These are phyloP conservation scores for Temnopleurus reevesii DNA, from an alignment of 53 echinoderm and acorn worm genomes.

Conservation along the genomic window DNA sequence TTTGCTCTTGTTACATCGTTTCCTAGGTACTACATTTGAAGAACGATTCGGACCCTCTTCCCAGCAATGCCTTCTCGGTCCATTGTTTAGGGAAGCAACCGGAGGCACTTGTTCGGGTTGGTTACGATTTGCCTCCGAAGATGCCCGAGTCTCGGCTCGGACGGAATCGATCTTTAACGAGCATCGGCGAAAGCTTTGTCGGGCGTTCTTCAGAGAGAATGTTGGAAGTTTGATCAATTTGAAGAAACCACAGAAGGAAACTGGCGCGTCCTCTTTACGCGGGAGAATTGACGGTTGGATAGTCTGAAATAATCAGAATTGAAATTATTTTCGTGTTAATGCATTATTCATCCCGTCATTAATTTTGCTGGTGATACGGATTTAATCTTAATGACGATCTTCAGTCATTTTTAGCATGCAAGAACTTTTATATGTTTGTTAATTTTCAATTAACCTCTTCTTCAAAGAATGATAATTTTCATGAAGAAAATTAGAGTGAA, in stretches of 20 bases:
- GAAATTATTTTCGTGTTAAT: neutral
- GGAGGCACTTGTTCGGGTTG: neutral
- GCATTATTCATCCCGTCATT: too few relatives aligned
- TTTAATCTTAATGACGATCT: too few relatives aligned
- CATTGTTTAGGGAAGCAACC: neutral
- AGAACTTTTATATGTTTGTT: too few relatives aligned
- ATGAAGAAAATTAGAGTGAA: too few relatives aligned
- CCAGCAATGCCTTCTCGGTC: slow-evolving; percentile 23
- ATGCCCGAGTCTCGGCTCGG: neutral
- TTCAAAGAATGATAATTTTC: too few relatives aligned
- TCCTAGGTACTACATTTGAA: neutral
- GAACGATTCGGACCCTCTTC: neutral
- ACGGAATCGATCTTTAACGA: neutral
- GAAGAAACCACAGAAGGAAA: neutral
- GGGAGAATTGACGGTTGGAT: neutral
- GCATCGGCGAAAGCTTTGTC: neutral
- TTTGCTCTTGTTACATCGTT: neutral
- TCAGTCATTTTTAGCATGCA: too few relatives aligned
- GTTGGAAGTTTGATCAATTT: neutral
- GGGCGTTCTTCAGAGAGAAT: neutral
- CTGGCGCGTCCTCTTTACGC: neutral
- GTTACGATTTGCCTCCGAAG: neutral
- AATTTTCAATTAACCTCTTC: too few relatives aligned
- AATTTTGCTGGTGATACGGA: too few relatives aligned
- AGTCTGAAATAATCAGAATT: neutral